Conservation (phyloP, 2,113 vertebrate genomes). For the Crypturellus undulatus region DNA sequence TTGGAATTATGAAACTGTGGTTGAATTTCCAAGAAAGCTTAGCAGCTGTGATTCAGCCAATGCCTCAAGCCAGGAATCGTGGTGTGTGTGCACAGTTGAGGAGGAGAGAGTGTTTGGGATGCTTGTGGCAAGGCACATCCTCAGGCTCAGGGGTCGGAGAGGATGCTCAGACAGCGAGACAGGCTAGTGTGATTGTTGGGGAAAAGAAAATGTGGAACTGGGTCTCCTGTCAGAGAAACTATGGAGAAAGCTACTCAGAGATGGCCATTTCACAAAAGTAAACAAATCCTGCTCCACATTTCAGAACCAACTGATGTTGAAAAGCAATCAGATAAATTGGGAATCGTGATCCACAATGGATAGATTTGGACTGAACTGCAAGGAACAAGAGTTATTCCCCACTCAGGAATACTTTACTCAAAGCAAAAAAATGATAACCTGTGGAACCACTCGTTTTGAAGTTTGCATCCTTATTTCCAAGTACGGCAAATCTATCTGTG, state of each 20-base stretch:
- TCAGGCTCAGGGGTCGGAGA: background rate
- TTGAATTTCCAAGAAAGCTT: conserved; percentile 67
- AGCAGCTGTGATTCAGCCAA: conserved; percentile 39
- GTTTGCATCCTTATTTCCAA: no score
- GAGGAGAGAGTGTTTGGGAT: conserved; percentile 1
- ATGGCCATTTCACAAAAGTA: background rate
- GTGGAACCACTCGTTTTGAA: no score
- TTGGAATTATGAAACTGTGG: conserved; percentile 58
- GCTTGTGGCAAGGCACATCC: background rate
- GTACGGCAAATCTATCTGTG: no score
- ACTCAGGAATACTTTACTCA: no score
- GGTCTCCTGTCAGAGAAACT: background rate
- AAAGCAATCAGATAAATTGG: background rate
- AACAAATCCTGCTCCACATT: background rate
- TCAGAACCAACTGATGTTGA: background rate
- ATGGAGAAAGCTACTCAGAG: background rate
- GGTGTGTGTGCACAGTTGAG: background rate
- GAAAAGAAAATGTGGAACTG: background rate
- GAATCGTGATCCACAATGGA: background rate
- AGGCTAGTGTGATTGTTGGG: background rate
- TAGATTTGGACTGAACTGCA: no score
- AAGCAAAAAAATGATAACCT: no score
- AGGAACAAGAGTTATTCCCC: no score
- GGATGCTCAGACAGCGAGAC: background rate
- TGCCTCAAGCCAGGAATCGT: conserved; percentile 32